Evolutionary conservation across 2,797 vertebrate species (phyloP), one percentile per base, ranked within the genome.

Genomic region (Echeneis naucrates): DNA sequence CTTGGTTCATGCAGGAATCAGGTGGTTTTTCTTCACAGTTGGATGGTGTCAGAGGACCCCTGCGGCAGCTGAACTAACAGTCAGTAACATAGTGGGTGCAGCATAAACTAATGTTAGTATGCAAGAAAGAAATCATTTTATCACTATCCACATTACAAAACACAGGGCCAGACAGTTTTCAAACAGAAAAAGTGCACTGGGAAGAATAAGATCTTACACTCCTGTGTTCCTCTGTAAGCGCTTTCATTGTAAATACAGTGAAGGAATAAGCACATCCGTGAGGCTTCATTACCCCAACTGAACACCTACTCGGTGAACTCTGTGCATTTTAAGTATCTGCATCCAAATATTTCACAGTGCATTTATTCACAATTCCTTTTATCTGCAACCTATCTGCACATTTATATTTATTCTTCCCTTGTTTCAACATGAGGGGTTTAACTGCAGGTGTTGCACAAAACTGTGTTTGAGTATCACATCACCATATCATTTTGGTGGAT

Each of bases 371-470:
- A 69, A 56, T 16, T 33, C 23, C 16, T 66, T 27, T 55, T 13
- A 21, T 62, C 58, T 51, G 23, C 24, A 54, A 10, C 11, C 32
- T 2, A 1, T 32, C 35, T 65, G 26, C 51, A 16, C 38, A 48
- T 61, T 55, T 19, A 17, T 32, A 30, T 32, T 53, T 26, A 61
- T 73, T 73, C 45, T 68, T 60, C 38, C 21, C 1, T 32, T 14
- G 67, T 64, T 66, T 56, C 62, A 75, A 75, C 72, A 78, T 78
- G 61, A 68, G 32, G 23, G 37, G 19, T 24, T 33, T 62, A 68
- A 58, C 35, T 23, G 17, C 68, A 14, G 30, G 42, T 58, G 63
- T 21, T 50, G 37, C 21, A 14, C 9, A 26, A 63, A 24, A 26
- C 1, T 23, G 19, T 23, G 19, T 54, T 53, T 33, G 4, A 37